phyloP scores from a whole-genome alignment of 1,140 invertebrate genomes.

The Delia radicum region DNA sequence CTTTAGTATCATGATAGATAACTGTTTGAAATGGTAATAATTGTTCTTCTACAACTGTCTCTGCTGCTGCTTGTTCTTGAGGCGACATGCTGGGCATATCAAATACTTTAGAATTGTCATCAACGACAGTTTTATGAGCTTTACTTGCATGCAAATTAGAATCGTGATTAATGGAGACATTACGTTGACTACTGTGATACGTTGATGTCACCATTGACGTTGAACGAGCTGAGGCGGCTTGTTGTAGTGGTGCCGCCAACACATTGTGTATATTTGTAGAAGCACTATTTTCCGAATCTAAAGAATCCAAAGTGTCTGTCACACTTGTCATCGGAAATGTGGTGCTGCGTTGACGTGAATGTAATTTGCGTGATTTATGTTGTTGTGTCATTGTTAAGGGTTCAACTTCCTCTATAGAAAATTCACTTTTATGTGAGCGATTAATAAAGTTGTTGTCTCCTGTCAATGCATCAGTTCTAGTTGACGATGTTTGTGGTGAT shows the following conservation, averaged over 20 bases:
- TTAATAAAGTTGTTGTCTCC: conserved; percentile 48
- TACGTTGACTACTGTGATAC: conserved; percentile 32
- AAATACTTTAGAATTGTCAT: conserved; percentile 5
- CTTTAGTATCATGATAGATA: conserved; percentile 61
- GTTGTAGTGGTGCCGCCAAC: conserved; percentile 40
- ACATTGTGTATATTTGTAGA: conserved; percentile 48
- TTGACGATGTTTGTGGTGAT: conserved; percentile 19
- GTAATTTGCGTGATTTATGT: conserved; percentile 28
- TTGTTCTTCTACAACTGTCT: conserved; percentile 33
- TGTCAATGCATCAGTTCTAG: conserved; percentile 7
- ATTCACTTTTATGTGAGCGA: conserved; percentile 50
- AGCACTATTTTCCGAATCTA: conserved; percentile 48
- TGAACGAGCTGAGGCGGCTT: conserved; percentile 30
- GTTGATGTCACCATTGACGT: conserved; percentile 28
- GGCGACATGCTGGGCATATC: conserved; percentile 12
- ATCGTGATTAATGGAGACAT: conserved; percentile 35
- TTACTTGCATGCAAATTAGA: background rate
- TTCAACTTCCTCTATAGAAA: conserved; percentile 51
- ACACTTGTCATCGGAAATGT: conserved; percentile 5
- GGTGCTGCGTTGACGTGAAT: background rate
- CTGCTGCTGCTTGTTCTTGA: background rate
- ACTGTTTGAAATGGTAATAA: conserved; percentile 55
- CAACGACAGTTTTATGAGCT: conserved; percentile 14
- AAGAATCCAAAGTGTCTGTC: background rate
- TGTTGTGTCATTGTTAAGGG: conserved; percentile 29